Evolutionary conservation across 2,888 invertebrate genomes (phyloP).

Genomic region (Antitype chi): DNA sequence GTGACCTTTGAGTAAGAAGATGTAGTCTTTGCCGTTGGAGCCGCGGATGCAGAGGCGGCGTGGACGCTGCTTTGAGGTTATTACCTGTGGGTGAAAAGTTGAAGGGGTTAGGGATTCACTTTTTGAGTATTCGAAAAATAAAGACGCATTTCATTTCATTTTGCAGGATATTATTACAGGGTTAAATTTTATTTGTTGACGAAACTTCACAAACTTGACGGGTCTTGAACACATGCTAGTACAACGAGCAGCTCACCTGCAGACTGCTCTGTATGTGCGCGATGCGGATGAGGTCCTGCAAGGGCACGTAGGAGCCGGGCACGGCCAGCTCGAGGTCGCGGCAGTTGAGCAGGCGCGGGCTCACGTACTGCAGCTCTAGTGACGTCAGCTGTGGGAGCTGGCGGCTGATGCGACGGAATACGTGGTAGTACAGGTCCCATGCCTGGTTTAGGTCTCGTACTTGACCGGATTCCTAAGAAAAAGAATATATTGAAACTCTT

Average conservation of each 20-base stretch:
- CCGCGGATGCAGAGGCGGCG: constrained; percentile 98
- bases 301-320: constrained; percentile 99
- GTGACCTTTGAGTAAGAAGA: constrained; percentile 99
- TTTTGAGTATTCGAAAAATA: not conserved
- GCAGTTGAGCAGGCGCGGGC: constrained; percentile 96
- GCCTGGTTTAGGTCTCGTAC: constrained; percentile 98
- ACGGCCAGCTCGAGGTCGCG: constrained; percentile 98
- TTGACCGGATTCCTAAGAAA: constrained; percentile 93
- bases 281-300: constrained; percentile 96
- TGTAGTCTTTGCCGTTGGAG: constrained; percentile 99
- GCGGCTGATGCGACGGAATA: constrained; percentile 98
- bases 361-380: constrained; percentile 98
- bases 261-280: constrained; percentile 97
- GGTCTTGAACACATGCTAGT: constrained; percentile 90
- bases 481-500: not conserved
- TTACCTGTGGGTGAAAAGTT: constrained; percentile 91
- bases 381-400: constrained; percentile 98
- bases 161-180: not conserved
- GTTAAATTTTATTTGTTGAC: not conserved
- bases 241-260: constrained; percentile 90
- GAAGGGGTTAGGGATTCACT: not conserved
- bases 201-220: not conserved
- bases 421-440: constrained; percentile 99
- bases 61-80: constrained; percentile 99
- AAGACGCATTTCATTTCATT: not conserved